Base-by-base conservation (phyloP, 2,113 vertebrate species). In the Syrrhaptes paradoxus region DNA sequence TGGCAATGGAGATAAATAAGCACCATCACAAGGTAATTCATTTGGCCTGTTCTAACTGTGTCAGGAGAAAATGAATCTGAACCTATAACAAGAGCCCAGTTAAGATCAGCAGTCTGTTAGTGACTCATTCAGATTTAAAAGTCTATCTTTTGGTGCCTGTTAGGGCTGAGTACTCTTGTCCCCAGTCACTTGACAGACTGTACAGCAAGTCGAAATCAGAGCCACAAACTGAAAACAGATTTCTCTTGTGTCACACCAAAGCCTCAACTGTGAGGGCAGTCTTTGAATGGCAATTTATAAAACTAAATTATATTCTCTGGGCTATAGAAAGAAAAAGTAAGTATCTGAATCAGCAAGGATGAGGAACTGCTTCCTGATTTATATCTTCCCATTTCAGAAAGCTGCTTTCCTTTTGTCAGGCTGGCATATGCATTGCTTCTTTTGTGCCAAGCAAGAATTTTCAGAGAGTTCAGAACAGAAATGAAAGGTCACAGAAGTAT, bases 401-500 rank as follows among this genome's bases (percentile, higher is more conserved):
- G 77, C n/a, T 49, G 38, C 62, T 49, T 92, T 85, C 78, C 67
- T 91, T 81, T 84, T 93, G 84, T 88, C 66, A 96, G 88, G 54
- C 48, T 90, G 88, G 89, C 85, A 84, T 89, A 70, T 78, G 54
- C 1, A 6, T 79, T 94, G 84, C 72, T 88, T 61, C 93, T 85
- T 91, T 96, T 97, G 96, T 96, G 78, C 90, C 85, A 96, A 97
- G 86, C 71, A 79, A 89, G 75, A 91, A 91, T 90, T 97, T 97
- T 94, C 77, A 58, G 80, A 83, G 88, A 95, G 89, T 95, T 97
- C 94, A 95, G 83, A 91, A 96, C 74, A 89, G 89, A 95, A 97
- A 90, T 90, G 88, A 81, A 97, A 97, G 95, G 85, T 96, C 96
- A 96, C 62, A 94, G 94, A 97, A 96, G 87, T 97, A 93, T 90